These are phyloP conservation scores for Leguminivora glycinivorella DNA, from an alignment of 1,140 invertebrate species.

Conservation along the genomic window DNA sequence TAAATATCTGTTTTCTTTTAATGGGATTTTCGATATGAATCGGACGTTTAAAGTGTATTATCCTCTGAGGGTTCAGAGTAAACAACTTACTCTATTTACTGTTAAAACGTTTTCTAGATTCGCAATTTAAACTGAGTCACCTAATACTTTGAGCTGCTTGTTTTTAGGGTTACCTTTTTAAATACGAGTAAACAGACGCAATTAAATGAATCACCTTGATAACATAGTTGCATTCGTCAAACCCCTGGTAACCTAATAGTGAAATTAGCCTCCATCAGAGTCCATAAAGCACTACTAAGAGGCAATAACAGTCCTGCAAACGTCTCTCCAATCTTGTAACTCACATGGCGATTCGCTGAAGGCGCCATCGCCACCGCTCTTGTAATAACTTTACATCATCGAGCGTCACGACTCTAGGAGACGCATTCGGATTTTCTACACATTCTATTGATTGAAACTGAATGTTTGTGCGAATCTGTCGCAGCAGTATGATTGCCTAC, in stretches of 20 bases:
- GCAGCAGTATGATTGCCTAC: neutral
- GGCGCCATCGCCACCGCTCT: neutral
- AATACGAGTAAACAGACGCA: neutral
- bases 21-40: conserved; percentile 11
- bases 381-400: conserved; percentile 29
- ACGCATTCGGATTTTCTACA: neutral
- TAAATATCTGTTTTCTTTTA: neutral
- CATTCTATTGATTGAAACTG: neutral
- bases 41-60: conserved; percentile 3
- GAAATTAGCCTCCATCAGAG: neutral
- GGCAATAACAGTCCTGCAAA: conserved; percentile 15
- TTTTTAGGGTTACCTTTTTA: neutral
- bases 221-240: neutral
- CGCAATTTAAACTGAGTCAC: neutral
- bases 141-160: neutral
- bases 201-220: neutral
- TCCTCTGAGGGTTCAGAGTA: neutral
- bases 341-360: conserved; percentile 16
- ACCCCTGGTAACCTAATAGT: neutral
- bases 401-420: neutral
- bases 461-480: neutral
- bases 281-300: conserved; percentile 10
- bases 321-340: conserved; percentile 19
- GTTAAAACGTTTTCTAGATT: neutral
- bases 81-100: neutral